Evolutionary conservation across 2,888 invertebrate species (phyloP).

Genomic region (Melinaea marsaeus): DNA sequence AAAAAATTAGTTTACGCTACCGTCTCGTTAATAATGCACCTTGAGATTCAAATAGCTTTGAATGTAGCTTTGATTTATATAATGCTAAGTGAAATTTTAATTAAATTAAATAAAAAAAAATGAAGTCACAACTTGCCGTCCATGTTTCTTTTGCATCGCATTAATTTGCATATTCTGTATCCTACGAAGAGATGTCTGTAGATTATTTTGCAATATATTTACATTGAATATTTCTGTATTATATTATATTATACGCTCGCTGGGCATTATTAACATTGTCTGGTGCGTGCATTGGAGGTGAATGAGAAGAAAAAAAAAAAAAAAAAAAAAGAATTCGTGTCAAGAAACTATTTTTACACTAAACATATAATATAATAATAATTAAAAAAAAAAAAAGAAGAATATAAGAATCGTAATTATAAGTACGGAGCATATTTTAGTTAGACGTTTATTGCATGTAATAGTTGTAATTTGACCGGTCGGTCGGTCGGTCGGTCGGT

Average conservation of each 20-base stretch:
- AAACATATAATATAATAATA: conserved; percentile 54
- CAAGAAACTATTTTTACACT: conserved; percentile 73
- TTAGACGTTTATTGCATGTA: conserved; percentile 72
- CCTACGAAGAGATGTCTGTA: conserved; percentile 42
- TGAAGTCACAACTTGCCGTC: conserved; percentile 62
- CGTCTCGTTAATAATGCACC: conserved; percentile 64
- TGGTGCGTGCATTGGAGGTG: conserved; percentile 45
- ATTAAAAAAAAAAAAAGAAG: conserved; percentile 59
- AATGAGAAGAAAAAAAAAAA: conserved; percentile 42
- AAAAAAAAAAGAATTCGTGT: conserved; percentile 36
- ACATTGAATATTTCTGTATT: conserved; percentile 44
- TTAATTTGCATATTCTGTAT: conserved; percentile 42
- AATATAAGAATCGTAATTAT: conserved; percentile 72
- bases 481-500: no score
- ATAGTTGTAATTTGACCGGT: conserved; percentile 61
- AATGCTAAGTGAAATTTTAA: conserved; percentile 21
- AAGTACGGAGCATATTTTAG: conserved; percentile 71
- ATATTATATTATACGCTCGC: conserved; percentile 45
- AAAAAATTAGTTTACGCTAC: conserved; percentile 35
- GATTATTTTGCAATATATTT: conserved; percentile 43
- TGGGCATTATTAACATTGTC: conserved; percentile 61
- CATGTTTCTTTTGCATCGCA: conserved; percentile 68
- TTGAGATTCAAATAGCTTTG: conserved; percentile 41
- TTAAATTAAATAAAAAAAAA: conserved; percentile 19
- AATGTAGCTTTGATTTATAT: conserved; percentile 15